Evolutionary conservation across 92 coral and sea anemone genomes (phyloP).

Genomic region (Hydrozoanthus gracilis): DNA sequence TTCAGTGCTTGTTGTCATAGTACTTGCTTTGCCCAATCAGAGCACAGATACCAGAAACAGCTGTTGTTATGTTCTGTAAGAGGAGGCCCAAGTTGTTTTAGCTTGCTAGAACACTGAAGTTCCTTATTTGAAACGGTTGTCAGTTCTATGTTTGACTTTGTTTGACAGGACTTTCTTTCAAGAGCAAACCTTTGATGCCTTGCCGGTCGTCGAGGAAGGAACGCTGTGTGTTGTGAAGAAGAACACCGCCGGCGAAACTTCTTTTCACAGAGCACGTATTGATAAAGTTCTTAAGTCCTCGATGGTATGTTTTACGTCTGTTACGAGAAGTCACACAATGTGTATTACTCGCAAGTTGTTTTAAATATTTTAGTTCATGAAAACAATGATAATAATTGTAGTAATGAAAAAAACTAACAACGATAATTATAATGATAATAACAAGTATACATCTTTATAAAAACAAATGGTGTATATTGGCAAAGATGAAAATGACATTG

Average conservation of each 20-base stretch:
- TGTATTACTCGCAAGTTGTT: too few relatives aligned
- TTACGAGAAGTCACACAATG: not conserved
- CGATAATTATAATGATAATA: not conserved
- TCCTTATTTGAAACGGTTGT: too few relatives aligned
- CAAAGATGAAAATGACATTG: not conserved
- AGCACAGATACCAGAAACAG: too few relatives aligned
- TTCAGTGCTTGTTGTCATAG: too few relatives aligned
- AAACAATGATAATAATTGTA: too few relatives aligned
- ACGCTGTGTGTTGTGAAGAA: constrained; percentile 46
- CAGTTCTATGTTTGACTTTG: not conserved
- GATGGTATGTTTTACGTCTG: not conserved
- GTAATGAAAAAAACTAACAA: not conserved
- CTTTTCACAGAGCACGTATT: constrained; percentile 45
- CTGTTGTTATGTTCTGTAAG: too few relatives aligned
- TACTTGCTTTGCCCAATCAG: too few relatives aligned
- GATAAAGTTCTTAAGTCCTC: constrained; percentile 43
- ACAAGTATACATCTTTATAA: not conserved
- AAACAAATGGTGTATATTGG: not conserved
- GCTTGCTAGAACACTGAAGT: not conserved
- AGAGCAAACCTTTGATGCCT: constrained; percentile 35
- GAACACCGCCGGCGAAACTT: constrained; percentile 40
- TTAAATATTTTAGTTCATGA: too few relatives aligned
- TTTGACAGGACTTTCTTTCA: constrained; percentile 33
- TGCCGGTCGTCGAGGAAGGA: constrained; percentile 46
- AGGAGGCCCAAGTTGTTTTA: too few relatives aligned